Conservation (phyloP, 2,113 vertebrate species). For the Struthio camelus region DNA sequence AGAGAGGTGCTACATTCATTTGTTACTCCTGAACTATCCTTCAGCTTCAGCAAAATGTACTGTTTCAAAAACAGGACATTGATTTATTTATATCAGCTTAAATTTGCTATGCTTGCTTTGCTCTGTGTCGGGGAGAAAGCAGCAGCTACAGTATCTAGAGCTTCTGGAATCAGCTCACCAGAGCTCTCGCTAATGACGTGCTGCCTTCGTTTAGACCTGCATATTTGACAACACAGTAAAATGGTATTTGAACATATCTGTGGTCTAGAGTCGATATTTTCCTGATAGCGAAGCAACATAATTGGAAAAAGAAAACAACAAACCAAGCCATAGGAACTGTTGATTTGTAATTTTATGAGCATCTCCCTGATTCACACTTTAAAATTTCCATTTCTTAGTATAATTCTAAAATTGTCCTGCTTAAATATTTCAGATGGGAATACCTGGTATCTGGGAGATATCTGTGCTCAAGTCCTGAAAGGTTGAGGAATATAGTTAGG, state of each 20-base stretch:
- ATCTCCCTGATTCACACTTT: background rate
- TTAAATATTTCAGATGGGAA: background rate
- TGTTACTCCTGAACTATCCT: conserved; percentile 40
- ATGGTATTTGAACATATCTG: background rate
- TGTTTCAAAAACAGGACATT: conserved; percentile 44
- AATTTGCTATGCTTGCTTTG: conserved; percentile 50
- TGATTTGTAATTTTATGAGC: background rate
- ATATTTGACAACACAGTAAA: background rate
- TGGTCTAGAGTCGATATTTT: background rate
- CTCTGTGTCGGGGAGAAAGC: conserved; percentile 55
- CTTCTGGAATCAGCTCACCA: conserved; percentile 37
- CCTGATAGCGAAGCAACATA: background rate
- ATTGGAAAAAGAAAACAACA: background rate
- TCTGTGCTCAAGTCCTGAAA: background rate
- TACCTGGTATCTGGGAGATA: fast-evolving
- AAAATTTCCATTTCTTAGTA: background rate
- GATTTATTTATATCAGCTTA: conserved; percentile 65
- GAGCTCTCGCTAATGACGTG: conserved; percentile 31
- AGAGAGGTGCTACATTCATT: conserved; percentile 34
- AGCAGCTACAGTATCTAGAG: conserved; percentile 8
- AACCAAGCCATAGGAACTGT: background rate
- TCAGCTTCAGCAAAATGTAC: conserved; percentile 43
- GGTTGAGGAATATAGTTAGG: background rate
- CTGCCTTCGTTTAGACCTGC: background rate
- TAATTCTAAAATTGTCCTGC: background rate